A percentile compares a stretch with the other conserved stretches of the same genome.
phyloP scores from a whole-genome alignment of 2,797 vertebrate genomes.

The Poeciliopsis gracilis region DNA sequence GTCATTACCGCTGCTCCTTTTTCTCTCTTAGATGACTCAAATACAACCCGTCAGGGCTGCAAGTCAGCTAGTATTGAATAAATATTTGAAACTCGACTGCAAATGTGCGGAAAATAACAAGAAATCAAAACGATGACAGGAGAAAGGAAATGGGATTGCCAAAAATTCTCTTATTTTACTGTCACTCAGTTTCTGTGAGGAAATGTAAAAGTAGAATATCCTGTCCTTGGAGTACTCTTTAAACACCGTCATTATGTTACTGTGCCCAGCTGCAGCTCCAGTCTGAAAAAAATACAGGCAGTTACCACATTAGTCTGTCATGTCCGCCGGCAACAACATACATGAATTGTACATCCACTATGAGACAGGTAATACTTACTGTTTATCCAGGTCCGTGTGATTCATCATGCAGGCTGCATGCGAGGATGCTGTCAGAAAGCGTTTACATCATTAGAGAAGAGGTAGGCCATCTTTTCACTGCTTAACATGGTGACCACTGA shows the following conservation, averaged over 20 bases:
- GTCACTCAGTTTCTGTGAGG: not conserved
- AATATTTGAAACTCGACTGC: conserved; percentile 12
- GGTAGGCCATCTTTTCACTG: conserved; percentile 62
- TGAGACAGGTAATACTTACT: conserved; percentile 62
- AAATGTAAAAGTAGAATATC: not conserved
- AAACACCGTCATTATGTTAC: conserved; percentile 5
- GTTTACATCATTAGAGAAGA: conserved; percentile 70
- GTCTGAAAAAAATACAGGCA: conserved; percentile 9
- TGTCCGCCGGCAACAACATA: conserved; percentile 40
- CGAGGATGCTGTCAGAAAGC: conserved; percentile 61
- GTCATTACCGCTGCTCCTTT: conserved; percentile 35
- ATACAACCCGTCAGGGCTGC: conserved; percentile 36
- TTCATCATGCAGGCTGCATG: conserved; percentile 63
- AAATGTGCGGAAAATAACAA: conserved; percentile 4
- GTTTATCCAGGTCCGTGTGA: conserved; percentile 53
- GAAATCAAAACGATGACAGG: not conserved
- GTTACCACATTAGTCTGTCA: conserved; percentile 37
- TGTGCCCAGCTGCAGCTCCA: not conserved
- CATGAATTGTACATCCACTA: conserved; percentile 49
- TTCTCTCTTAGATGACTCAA: conserved; percentile 55
- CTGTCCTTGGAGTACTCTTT: not conserved
- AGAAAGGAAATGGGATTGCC: not conserved
- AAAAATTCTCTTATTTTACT: not conserved
- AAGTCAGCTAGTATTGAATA: conserved; percentile 21
- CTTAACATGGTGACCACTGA: conserved; percentile 63